Percentiles rank a stretch among this genome's conserved stretches.
phyloP scores from a whole-genome alignment of 2,113 vertebrate species.

The Cercocebus atys region DNA sequence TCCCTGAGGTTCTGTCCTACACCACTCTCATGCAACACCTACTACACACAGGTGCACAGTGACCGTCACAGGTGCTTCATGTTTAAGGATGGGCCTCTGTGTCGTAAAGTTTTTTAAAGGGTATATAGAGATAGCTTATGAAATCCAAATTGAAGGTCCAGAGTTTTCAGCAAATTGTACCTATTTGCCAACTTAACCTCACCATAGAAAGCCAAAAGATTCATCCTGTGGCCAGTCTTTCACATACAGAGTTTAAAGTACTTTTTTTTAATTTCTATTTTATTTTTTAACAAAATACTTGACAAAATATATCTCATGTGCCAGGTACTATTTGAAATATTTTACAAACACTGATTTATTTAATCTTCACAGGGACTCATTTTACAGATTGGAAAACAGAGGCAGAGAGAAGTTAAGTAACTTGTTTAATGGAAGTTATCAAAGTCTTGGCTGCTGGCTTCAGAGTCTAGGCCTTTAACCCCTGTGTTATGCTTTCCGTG shows the following conservation, averaged over 20 bases:
- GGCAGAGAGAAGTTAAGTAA: not conserved
- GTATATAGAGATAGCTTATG: not conserved
- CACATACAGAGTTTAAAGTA: not conserved
- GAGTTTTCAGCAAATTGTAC: not conserved
- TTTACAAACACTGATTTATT: not conserved
- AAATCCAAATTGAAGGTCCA: not conserved
- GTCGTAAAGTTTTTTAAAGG: not conserved
- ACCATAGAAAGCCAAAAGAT: not conserved
- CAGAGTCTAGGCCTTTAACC: not conserved
- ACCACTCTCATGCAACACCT: not conserved
- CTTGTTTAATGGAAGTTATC: not conserved
- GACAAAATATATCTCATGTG: not conserved
- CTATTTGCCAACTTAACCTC: not conserved
- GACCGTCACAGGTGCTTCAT: not conserved
- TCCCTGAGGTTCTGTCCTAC: not conserved
- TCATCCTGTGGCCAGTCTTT: not conserved
- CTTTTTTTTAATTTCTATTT: not conserved
- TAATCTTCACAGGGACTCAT: not conserved
- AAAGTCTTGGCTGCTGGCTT: not conserved
- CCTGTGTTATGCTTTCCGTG: not conserved
- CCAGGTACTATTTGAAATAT: not conserved
- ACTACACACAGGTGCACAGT: not conserved
- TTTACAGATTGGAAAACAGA: not conserved
- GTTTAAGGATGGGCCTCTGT: not conserved
- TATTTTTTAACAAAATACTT: not conserved